phyloP scores from a whole-genome alignment of 1,140 invertebrate genomes.

The Protaetia brevitarsis region DNA sequence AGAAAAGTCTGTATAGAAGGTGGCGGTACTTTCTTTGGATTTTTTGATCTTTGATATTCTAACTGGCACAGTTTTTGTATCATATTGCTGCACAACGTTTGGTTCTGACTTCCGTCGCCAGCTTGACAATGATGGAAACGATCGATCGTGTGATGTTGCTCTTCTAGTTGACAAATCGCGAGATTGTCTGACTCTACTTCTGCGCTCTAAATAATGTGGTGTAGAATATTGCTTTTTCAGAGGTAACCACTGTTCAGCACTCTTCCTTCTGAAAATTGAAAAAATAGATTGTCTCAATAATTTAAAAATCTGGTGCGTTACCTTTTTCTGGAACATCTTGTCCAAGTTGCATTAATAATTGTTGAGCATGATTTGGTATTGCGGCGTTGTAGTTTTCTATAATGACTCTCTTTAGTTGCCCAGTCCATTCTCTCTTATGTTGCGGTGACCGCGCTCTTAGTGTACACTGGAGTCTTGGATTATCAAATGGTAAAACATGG shows the following conservation, averaged over 20 bases:
- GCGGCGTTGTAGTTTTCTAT: slow-evolving; percentile 91
- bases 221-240: slow-evolving; percentile 76
- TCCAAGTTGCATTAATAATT: slow-evolving; percentile 88
- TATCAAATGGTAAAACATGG: slow-evolving; percentile 94
- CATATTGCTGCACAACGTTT: slow-evolving; percentile 54
- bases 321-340: slow-evolving; percentile 57
- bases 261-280: slow-evolving; percentile 35
- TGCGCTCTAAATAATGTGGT: slow-evolving; percentile 87
- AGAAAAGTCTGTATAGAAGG: slow-evolving; percentile 64
- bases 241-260: slow-evolving; percentile 50
- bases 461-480: slow-evolving; percentile 84
- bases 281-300: too few relatives aligned
- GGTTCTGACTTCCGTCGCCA: slow-evolving; percentile 74
- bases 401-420: slow-evolving; percentile 87
- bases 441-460: slow-evolving; percentile 84
- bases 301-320: too few relatives aligned
- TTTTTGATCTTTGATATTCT: slow-evolving; percentile 65
- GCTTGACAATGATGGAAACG: slow-evolving; percentile 56
- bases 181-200: slow-evolving; percentile 42
- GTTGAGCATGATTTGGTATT: slow-evolving; percentile 89
- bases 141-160: slow-evolving; percentile 41
- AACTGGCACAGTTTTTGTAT: slow-evolving; percentile 63
- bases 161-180: slow-evolving; percentile 40
- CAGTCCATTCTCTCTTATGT: slow-evolving; percentile 92
- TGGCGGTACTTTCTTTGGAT: slow-evolving; percentile 57